A percentile compares a stretch with the other conserved stretches of the same genome.
phyloP scores from a whole-genome alignment of 2,888 invertebrate species.

The Reticulitermes lucifugus region DNA sequence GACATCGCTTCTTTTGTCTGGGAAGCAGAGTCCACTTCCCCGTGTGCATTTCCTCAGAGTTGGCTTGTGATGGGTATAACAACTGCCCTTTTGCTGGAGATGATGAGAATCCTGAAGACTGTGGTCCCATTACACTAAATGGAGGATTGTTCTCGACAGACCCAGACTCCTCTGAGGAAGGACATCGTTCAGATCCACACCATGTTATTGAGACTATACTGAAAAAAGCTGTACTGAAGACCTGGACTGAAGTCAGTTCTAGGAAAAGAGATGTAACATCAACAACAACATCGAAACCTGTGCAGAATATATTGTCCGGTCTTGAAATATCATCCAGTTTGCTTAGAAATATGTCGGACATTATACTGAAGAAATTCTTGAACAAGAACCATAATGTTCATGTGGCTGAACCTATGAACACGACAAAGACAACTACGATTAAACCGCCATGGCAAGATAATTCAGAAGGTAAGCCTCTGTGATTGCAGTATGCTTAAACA shows the following conservation, averaged over 20 bases:
- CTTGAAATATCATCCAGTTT: background rate
- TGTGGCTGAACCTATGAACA: background rate
- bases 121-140: conserved; percentile 48
- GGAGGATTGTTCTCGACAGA: background rate
- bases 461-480: background rate
- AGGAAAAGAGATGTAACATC: background rate
- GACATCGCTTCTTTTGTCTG: background rate
- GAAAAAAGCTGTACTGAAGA: background rate
- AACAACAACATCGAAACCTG: background rate
- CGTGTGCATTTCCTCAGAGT: conserved; percentile 73
- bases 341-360: background rate
- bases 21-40: conserved; percentile 61
- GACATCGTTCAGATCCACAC: background rate
- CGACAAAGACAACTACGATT: background rate
- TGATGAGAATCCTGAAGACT: conserved; percentile 61
- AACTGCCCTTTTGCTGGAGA: conserved; percentile 69
- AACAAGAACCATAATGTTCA: background rate
- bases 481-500: no score
- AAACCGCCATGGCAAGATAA: background rate
- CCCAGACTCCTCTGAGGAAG: background rate
- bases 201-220: background rate
- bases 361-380: background rate
- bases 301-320: background rate
- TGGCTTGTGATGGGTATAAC: conserved; percentile 75
- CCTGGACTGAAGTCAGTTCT: background rate